Evolutionary conservation across 1,140 invertebrate genomes (phyloP).

Genomic region (Globodera ellingtonae): DNA sequence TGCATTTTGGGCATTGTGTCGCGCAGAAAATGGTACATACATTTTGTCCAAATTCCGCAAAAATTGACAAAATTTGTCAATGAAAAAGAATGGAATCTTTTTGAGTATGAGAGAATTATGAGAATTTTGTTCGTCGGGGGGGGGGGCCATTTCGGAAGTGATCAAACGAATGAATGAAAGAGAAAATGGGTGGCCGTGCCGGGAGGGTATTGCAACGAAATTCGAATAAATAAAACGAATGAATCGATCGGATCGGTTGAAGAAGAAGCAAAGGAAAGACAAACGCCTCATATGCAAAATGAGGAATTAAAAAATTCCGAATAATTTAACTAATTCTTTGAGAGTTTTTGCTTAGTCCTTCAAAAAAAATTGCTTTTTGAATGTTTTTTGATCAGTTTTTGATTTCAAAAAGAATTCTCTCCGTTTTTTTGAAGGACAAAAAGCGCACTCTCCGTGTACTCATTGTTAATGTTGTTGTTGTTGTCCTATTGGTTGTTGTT

Average conservation of each 20-base stretch:
- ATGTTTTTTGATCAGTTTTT: background rate
- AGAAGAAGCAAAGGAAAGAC: background rate
- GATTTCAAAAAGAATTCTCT: background rate
- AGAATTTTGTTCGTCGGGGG: background rate
- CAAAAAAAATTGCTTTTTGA: background rate
- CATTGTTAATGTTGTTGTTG: background rate
- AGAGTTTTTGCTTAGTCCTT: background rate
- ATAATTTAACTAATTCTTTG: background rate
- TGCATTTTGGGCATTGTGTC: background rate
- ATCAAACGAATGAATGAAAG: conserved; percentile 1
- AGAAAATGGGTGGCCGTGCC: background rate
- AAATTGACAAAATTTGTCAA: background rate
- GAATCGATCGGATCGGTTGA: background rate
- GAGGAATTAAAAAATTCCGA: background rate
- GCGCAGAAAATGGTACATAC: background rate
- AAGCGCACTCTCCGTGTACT: background rate
- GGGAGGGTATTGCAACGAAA: background rate
- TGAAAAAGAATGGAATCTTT: background rate
- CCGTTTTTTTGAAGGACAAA: background rate
- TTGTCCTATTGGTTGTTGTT: background rate
- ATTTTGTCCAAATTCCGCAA: background rate
- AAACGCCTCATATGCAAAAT: background rate
- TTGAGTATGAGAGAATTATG: background rate
- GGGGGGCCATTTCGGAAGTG: background rate
- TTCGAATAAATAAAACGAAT: background rate